Percentiles rank a stretch among this genome's conserved stretches.
Conservation (phyloP, 2,888 invertebrate species). For the Pterostichus niger region DNA sequence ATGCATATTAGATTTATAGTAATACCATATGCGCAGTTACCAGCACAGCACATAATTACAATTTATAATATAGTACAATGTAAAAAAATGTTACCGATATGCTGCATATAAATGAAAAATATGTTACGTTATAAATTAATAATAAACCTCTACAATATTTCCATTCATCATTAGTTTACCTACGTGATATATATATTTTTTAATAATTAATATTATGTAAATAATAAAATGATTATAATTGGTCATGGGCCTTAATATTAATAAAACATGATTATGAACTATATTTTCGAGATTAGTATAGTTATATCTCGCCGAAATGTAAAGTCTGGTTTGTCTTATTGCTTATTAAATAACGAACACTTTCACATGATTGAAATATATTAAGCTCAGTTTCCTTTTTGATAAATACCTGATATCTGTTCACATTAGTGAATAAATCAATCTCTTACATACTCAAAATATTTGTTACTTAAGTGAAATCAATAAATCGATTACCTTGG, state of each 20-base stretch:
- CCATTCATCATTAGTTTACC: neutral
- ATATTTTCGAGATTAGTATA: slow-evolving; percentile 1
- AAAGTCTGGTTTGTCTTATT: slow-evolving; percentile 36
- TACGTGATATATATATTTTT: neutral
- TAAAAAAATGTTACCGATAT: neutral
- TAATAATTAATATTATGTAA: slow-evolving; percentile 5
- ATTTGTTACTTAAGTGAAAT: slow-evolving; percentile 6
- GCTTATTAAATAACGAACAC: slow-evolving; percentile 66
- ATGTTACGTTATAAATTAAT: neutral
- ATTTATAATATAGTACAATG: neutral
- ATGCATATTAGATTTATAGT: neutral
- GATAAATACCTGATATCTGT: slow-evolving; percentile 57
- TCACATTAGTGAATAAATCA: slow-evolving; percentile 25
- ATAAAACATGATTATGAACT: slow-evolving; percentile 12
- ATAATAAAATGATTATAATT: slow-evolving; percentile 22
- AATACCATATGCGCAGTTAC: slow-evolving; percentile 1
- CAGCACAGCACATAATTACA: slow-evolving; percentile 45
- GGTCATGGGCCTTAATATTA: slow-evolving; percentile 2
- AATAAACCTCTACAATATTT: neutral
- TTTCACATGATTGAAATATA: slow-evolving; percentile 62
- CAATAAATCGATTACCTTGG: neutral
- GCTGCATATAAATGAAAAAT: slow-evolving; percentile 3
- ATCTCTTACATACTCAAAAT: neutral
- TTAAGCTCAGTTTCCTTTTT: slow-evolving; percentile 60
- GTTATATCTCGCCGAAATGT: slow-evolving; percentile 22